Evolutionary conservation across 2,113 vertebrate species (phyloP), one percentile per base, ranked within the genome.

Genomic region (Heterochromis multidens): DNA sequence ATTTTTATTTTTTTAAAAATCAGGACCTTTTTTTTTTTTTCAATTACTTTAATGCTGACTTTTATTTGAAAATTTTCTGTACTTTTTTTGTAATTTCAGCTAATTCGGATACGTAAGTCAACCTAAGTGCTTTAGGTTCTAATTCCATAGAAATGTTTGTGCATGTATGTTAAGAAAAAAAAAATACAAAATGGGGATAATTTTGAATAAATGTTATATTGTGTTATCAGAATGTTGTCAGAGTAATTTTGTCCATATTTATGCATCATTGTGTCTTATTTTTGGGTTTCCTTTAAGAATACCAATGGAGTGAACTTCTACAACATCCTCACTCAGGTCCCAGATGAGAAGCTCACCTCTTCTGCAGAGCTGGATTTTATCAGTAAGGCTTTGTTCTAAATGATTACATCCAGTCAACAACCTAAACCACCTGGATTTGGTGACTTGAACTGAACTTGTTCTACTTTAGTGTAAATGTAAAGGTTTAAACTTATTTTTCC

Each of bases 241-340:
- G 10, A 43, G 14, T 43, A 4, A 5, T 25, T 25, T 67, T 67
- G 9, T 14, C 37, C 37, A 27, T 46, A 46, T 70, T 43, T 70
- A 70, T 6, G 8, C 43, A 43, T 70, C 21, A 21, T 43, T n/a
- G 19, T 2, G 14, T 46, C 2, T 59, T 43, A 2, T 43, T 43
- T 59, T 31, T 70, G 19, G 7, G 43, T 91, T 70, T 65, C 4
- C n/a, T 95, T 92, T 80, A 95, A 99, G 99, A 97, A 98, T 93
- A 97, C 98, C 23, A 97, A 99, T 14, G 96, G 97, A 3, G 99
- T 99, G 58, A 99, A 99, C 92, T 99, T 99, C 89, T 99, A 99
- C 92, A 99, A 99, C 95, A 99, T 99, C 93, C 95, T 99, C 88
- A 97, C 95, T 40, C 96, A 96, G 86, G 92, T 93, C 0, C 31